phyloP scores from a whole-genome alignment of 2,797 vertebrate species.

The Dendrocincla tyrannina region DNA sequence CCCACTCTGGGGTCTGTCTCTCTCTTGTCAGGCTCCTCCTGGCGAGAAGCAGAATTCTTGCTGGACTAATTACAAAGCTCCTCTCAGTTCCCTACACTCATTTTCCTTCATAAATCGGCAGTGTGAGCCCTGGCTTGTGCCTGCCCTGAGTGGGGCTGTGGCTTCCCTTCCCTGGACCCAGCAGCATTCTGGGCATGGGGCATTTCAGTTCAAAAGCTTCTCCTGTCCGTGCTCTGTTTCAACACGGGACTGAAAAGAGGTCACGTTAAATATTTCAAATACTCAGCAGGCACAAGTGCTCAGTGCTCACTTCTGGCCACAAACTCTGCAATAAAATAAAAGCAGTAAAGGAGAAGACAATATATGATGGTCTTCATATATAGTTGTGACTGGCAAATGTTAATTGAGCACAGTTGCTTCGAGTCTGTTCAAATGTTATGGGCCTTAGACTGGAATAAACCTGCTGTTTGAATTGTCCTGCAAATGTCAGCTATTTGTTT shows the following conservation, averaged over 20 bases:
- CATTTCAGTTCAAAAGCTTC: neutral
- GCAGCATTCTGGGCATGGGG: neutral
- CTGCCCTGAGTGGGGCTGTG: neutral
- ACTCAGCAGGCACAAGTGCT: neutral
- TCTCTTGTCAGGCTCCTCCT: neutral
- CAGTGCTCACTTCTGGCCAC: neutral
- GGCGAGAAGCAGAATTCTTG: neutral
- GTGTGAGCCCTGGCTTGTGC: neutral
- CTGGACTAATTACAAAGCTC: neutral
- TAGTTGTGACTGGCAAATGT: neutral
- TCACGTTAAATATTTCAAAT: neutral
- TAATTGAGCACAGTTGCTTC: neutral
- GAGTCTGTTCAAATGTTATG: neutral
- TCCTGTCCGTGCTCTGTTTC: neutral
- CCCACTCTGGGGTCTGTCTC: neutral
- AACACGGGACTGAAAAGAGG: neutral
- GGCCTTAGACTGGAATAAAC: neutral
- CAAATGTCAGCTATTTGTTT: neutral
- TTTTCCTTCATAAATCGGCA: neutral
- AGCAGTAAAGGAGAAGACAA: neutral
- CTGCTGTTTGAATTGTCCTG: neutral
- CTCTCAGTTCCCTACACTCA: neutral
- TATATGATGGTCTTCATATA: neutral
- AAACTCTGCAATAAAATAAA: neutral
- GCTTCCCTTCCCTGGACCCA: neutral